Percentiles rank a stretch among this genome's conserved stretches.
Evolutionary conservation across 2,797 vertebrate genomes (phyloP).

Genomic region (Tenualosa ilisha): DNA sequence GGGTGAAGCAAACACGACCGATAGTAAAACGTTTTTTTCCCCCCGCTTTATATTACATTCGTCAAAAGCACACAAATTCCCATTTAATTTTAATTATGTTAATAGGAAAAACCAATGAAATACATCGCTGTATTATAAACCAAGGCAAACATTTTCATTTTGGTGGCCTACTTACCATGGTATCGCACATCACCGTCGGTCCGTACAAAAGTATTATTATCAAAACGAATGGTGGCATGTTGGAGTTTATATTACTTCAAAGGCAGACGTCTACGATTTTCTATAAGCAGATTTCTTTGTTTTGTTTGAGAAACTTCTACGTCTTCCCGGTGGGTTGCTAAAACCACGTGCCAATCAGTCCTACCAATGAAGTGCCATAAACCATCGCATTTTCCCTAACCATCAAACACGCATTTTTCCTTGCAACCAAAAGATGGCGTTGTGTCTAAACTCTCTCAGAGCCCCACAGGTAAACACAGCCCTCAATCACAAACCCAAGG

Average conservation of each 20-base stretch:
- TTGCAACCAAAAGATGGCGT: neutral
- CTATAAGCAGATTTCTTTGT: neutral
- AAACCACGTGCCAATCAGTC: conserved; percentile 59
- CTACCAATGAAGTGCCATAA: neutral
- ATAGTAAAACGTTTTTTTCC: neutral
- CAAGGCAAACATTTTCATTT: neutral
- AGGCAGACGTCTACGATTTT: conserved; percentile 12
- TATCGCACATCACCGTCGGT: conserved; percentile 30
- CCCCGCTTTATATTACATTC: neutral
- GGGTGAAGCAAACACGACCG: neutral
- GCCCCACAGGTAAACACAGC: no score
- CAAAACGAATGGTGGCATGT: conserved; percentile 51
- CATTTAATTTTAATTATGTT: neutral
- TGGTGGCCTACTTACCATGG: conserved; percentile 48
- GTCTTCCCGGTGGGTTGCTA: neutral
- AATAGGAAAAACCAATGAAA: neutral
- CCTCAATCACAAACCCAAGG: no score
- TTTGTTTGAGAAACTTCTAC: conserved; percentile 26
- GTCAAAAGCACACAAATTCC: neutral
- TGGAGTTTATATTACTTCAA: conserved; percentile 23
- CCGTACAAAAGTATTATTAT: conserved; percentile 38
- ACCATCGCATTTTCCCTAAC: neutral
- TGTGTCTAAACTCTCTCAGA: neutral
- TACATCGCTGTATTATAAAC: neutral
- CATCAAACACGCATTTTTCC: neutral